Evolutionary conservation across 1,140 invertebrate species (phyloP), one percentile per base, ranked within the genome.

Genomic region (Drosophila subobscura): DNA sequence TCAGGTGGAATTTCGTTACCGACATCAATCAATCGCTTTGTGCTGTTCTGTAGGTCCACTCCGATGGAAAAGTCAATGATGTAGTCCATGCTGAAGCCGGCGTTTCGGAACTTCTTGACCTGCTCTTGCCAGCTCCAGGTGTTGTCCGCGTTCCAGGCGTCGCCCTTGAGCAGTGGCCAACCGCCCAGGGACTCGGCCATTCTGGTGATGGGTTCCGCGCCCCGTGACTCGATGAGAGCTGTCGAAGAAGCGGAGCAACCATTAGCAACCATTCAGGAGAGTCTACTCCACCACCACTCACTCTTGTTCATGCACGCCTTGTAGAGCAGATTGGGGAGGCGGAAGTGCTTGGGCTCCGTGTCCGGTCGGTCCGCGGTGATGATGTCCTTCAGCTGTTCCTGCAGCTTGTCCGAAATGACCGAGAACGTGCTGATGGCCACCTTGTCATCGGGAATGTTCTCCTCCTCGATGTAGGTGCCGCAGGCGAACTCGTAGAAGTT

Each of bases 21-120:
- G 93, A 98, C 97, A 93, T 98, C 96, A 77, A 98, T 97, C 29
- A 97, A 93, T 52, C 97, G 93, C 65, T 93, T 94, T 0, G 96
- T 96, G 23, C 96, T 97, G 91, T 98, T 98, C 91, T 97, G 97
- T n/a, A 97, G 93, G 92, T 99, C 97, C 5, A 97, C 96, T 3
- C 95, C 94, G 55, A 99, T 95, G 37, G 96, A 97, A 75, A 98
- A 97, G 81, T 98, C 97, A n/a, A 99, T 93, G 84, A 98, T 95
- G 86, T 98, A 98, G 91, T 98, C 97, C 42, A 97, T 95, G 5
- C 96, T 97, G 89, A 97, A 97, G 3, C 97, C 98, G 4, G 93
- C 92, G 50, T 92, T 92, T 16, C 96, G 93, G 92, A 97, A 97
- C 57, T 94, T 95, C 92, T 96, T 97, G 3, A 97, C 95, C 6